phyloP scores from a whole-genome alignment of 2,797 vertebrate genomes.

The Danio aesculapii region DNA sequence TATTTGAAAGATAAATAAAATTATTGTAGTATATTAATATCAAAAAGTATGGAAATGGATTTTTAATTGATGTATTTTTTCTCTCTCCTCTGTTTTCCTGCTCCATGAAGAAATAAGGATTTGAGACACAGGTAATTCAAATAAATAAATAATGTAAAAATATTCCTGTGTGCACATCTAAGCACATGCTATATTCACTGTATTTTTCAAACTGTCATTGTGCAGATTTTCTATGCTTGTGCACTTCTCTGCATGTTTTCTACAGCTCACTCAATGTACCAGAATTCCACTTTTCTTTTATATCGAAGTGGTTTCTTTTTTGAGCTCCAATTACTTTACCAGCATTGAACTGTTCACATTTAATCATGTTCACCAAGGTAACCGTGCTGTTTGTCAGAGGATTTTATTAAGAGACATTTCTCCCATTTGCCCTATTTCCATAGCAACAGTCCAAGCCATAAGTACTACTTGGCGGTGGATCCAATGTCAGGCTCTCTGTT shows the following conservation, averaged over 20 bases:
- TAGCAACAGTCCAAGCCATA: constrained; percentile 91
- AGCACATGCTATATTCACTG: constrained; percentile 1
- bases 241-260: background rate
- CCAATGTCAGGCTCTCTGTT: constrained; percentile 86
- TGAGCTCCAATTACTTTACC: constrained; percentile 56
- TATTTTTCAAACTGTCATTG: background rate
- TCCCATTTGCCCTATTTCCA: constrained; percentile 56
- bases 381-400: constrained; percentile 49
- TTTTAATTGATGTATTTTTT: background rate
- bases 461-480: constrained; percentile 90
- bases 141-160: background rate
- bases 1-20: too few species aligned
- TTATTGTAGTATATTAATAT: background rate
- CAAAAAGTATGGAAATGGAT: too few species aligned
- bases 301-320: constrained; percentile 50
- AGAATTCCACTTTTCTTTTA: constrained; percentile 32
- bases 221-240: background rate
- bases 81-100: constrained; percentile 53
- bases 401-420: constrained; percentile 55
- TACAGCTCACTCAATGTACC: constrained; percentile 6
- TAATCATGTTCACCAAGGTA: constrained; percentile 62
- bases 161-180: background rate
- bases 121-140: constrained; percentile 91
- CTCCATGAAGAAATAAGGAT: constrained; percentile 92
- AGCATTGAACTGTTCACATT: constrained; percentile 58